Evolutionary conservation across 2,113 vertebrate genomes (phyloP), one percentile per base, ranked within the genome.

Genomic region (Hemicordylus capensis): DNA sequence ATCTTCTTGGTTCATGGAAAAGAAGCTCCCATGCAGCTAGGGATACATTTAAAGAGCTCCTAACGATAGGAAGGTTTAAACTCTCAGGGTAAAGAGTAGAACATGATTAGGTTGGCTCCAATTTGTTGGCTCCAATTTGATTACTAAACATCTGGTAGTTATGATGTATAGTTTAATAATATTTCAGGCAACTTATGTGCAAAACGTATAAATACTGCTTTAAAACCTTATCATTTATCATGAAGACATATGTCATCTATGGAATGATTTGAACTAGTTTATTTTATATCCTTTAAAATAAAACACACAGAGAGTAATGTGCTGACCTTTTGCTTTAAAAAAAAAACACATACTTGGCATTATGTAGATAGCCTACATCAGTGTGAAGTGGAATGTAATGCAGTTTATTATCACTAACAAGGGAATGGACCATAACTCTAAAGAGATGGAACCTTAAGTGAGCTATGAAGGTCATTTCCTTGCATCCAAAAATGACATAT

Each of bases 321-420:
- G 75, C 85, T 90, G 64, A 91, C 83, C 80, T 87, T 89, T 92
- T 89, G 48, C 39, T 77, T 76, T 84, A 73, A 28, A 0, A 44
- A 85, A 73, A 81, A 81, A 81, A 75, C 1, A 89, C 1, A 89
- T 69, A 24, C 22, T 42, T 72, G 46, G 4, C 26, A 89, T 90
- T 91, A 89, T 75, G 76, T 76, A 90, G 76, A 59, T 86, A 88
- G 83, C 84, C 34, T 84, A 76, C 10, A 77, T 89, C 73, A 80
- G 39, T 83, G 87, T 75, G 80, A 92, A 94, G 80, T 81, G 81
- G 78, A 88, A 89, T 87, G 69, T 88, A 93, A 91, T 66, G 46
- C 75, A 84, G 74, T 91, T 92, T 93, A 93, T 94, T 91, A 91
- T 75, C 73, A 87, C 42, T 92, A 93, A 92, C 72, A 95, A 91